These are phyloP conservation scores for Pachypanchax playfairii DNA, from an alignment of 2,113 vertebrate species.

Conservation along the genomic window DNA sequence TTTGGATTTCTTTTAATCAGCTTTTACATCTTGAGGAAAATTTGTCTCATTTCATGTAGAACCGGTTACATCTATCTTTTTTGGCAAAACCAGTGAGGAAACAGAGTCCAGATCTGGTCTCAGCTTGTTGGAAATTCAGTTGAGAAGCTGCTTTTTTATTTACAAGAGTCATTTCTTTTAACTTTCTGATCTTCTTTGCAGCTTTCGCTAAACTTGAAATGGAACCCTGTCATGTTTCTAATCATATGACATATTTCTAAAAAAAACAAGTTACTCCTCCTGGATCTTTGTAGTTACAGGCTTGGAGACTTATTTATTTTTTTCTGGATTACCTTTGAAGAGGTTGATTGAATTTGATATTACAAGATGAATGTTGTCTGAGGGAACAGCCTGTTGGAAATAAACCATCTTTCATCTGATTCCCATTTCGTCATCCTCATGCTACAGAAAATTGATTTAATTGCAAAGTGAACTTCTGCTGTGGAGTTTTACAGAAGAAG, in stretches of 20 bases:
- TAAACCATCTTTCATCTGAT: constrained; percentile 23
- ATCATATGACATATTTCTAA: not conserved
- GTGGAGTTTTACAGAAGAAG: constrained; percentile 11
- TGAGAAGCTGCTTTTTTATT: not conserved
- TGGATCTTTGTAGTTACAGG: not conserved
- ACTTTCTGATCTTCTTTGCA: not conserved
- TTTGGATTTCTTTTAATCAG: too few species aligned
- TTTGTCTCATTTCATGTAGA: too few species aligned
- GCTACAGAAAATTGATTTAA: constrained; percentile 11
- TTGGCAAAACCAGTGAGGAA: not conserved
- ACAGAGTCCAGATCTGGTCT: not conserved
- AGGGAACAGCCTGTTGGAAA: constrained; percentile 39
- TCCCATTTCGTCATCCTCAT: not conserved
- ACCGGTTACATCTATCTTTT: not conserved
- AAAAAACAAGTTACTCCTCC: not conserved
- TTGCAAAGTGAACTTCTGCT: not conserved
- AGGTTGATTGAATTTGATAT: constrained; percentile 5
- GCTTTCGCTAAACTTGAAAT: not conserved
- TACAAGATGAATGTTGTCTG: constrained; percentile 7
- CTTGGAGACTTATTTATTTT: not conserved
- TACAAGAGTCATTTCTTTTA: constrained; percentile 2
- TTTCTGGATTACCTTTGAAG: constrained; percentile 18
- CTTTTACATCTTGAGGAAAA: too few species aligned
- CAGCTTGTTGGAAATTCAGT: not conserved
- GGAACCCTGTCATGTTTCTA: not conserved